These are phyloP conservation scores for Oryzias woworae DNA, from an alignment of 2,113 vertebrate species.

Conservation along the genomic window DNA sequence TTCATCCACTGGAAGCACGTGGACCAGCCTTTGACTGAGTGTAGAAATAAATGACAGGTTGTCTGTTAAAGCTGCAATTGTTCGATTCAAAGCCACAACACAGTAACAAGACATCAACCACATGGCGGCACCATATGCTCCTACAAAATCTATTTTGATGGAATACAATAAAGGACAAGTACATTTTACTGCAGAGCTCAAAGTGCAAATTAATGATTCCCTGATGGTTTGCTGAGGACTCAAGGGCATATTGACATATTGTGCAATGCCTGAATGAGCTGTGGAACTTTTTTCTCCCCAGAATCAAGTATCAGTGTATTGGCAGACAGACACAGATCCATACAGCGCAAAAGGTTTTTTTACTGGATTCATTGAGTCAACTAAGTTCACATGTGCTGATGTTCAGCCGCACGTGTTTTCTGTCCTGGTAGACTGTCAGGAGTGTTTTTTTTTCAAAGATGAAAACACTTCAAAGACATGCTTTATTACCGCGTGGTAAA, in stretches of 20 bases:
- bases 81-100: not conserved
- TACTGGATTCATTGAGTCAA: too few relatives aligned
- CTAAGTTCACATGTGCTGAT: too few relatives aligned
- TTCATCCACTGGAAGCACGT: not conserved
- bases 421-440: too few relatives aligned
- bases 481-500: too few relatives aligned
- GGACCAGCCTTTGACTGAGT: not conserved
- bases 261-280: not conserved
- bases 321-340: too few relatives aligned
- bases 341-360: too few relatives aligned
- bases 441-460: too few relatives aligned
- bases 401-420: too few relatives aligned
- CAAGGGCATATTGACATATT: constrained; percentile 7
- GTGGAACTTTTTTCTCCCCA: not conserved
- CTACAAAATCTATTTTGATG: not conserved
- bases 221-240: constrained; percentile 4
- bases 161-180: not conserved
- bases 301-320: too few relatives aligned
- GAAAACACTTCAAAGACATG: too few relatives aligned
- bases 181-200: not conserved
- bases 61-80: not conserved
- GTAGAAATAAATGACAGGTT: not conserved
- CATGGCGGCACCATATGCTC: not conserved
- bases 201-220: constrained; percentile 5
- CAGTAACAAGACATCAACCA: not conserved